Evolutionary conservation across 2,113 vertebrate genomes (phyloP), one percentile per base, ranked within the genome.

Genomic region (Aegithalos caudatus): DNA sequence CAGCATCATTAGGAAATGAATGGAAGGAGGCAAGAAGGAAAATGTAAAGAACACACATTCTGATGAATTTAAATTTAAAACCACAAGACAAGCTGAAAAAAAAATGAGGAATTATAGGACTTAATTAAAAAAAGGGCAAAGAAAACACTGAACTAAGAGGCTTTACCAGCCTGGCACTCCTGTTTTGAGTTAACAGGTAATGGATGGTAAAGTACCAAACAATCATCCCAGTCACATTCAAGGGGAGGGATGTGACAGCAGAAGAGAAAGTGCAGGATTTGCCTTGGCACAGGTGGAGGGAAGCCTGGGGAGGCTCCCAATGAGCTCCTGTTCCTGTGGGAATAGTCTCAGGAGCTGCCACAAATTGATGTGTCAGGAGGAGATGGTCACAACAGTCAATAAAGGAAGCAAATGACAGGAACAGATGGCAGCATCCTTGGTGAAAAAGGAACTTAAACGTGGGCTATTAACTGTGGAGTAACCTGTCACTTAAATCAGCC

Each of bases 11-110:
- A 37, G 44, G 24, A 79, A 44, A 9, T 38, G 17, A 78, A 72
- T 13, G 9, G 31, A 14, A 11, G 44, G 29, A 20, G 5, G 31
- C 23, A 8, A 56, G 9, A 47, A 67, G 19, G n/a, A 17, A 42
- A 33, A 51, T 6, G 9, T 31, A 14, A 48, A 10, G 25, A 38
- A 3, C 8, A 2, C 3, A 14, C 4, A 0, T 78, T 24, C 10
- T 60, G 48, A 45, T 81, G 27, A 62, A 73, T 57, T 84, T 48
- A 18, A 67, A 16, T 37, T 23, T 24, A n/a, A 85, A 87, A 12
- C 40, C 21, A 9, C n/a, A 40, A 21, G 57, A 25, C 38, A 81
- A 67, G 19, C 35, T n/a, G 31, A 28, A 33, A 56, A 51, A 38
- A 51, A 51, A 58, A 11, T 27, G 65, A 50, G 42, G 13, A 14